Evolutionary conservation across 2,888 invertebrate species (phyloP), one percentile per base, ranked within the genome.

Genomic region (Elegia similella): DNA sequence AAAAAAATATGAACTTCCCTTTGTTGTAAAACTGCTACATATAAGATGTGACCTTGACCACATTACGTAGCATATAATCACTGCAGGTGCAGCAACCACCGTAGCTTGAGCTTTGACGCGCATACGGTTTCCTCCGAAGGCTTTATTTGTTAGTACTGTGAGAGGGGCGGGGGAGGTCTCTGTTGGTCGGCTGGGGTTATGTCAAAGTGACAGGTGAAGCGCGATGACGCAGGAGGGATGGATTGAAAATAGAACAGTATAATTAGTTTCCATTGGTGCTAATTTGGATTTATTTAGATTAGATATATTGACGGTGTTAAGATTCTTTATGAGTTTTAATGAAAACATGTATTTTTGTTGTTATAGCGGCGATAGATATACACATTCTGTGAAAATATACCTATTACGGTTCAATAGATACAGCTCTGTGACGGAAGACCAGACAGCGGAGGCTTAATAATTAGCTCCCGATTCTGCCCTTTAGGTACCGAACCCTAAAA

Each of bases 181-280:
- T 6, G n/a, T 56, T 13, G 12, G 12, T 42, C 48, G 48, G 47
- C n/a, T 48, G 8, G 2, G 8, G 6, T 47, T 38, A 55, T 42
- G 55, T 55, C 55, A 55, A 55, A 55, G 47, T 55, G 47, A 55
- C 55, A 47, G 23, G 16, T 38, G 47, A 42, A 46, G 55, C 47
- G 47, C 38, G 38, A 34, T 3, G 46, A 1, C 23, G 13, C 38
- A 1, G 32, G 23, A 23, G 42, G 32, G 30, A 50, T 29, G 12
- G 23, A 5, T 23, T 3, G 16, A 52, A 58, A 58, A 58, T 55
- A 55, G 55, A 55, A 29, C 38, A 7, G 10, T 43, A 12, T 16
- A 12, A 23, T 23, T 23, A 2, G 23, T 23, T 23, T 23, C n/a
- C 23, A 23, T 23, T 23, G 5, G 23, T 23, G 23, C 23, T 3